Base-by-base conservation (phyloP, 2,888 invertebrate species). In the Noctua janthina region DNA sequence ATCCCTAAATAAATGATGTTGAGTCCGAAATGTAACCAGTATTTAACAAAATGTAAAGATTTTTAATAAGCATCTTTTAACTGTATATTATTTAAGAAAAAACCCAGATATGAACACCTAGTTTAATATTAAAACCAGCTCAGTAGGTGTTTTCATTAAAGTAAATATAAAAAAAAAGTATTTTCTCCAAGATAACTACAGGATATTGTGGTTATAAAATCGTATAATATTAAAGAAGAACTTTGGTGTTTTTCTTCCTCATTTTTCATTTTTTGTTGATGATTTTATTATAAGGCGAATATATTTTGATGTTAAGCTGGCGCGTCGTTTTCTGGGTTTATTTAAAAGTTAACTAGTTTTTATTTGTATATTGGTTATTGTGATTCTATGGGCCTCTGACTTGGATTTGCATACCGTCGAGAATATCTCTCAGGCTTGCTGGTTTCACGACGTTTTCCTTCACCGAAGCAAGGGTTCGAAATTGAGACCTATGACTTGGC, bases 141-240 rank as follows among this genome's bases (percentile, higher is more conserved):
- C 84, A 78, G 84, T 84, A 51, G 84, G 70, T 35, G 56, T 43
- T 83, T 81, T 81, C 78, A 81, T 81, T 83, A 81, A 83, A 35
- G 11, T 8, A 23, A 49, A 56, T n/a, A 46, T 59, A 51, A 62
- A 80, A 59, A 70, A 54, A 23, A 46, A 17, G 8, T 15, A n/a
- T 77, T 70, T 77, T 49, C 54, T 11, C 7, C 15, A 1, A 10
- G 54, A 56, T 81, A 83, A 83, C 46, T 70, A 54, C 1, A 64
- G 46, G 20, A 64, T 70, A 64, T 64, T 78, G 29, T 23, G 64
- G 81, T 56, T 77, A 77, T 83, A 70, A 81, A 82, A 81, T 39
- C 1, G 54, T 83, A 23, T 62, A 10, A 29, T 77, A 66, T 20
- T 84, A 51, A 70, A 59, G 56, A 70, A 29, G 49, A 66, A 59